Evolutionary conservation across 1,140 invertebrate species (phyloP), one percentile per base, ranked within the genome.

Genomic region (Zelostemma sp.): DNA sequence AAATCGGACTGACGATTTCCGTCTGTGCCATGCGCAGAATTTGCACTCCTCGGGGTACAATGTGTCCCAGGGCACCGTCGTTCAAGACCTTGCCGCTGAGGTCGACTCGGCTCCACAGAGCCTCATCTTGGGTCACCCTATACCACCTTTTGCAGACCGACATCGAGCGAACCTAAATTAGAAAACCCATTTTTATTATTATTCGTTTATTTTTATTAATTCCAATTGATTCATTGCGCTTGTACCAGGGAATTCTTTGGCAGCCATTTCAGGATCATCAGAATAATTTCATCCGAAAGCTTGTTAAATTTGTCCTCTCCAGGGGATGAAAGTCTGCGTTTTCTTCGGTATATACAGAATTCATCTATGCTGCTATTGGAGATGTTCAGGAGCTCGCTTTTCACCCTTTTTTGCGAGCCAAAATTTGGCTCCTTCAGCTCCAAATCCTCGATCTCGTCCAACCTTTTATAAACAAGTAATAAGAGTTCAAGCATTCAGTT

Each of bases 61-160:
- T 88, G 54, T 89, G 87, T 3, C 91, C 92, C 3, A 96, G 75
- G 0, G 90, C 88, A 12, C 90, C 90, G 15, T 88, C 85, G 16
- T 85, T 77, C 8, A 96, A 75, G 1, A 89, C 87, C 72, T 90
- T 92, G 69, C 89, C 86, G 18, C 91, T 91, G 6, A 96, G 84
- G 85, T 96, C 94, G 62, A 96, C 83, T 53, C 94, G 87, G 33
- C 89, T 89, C 95, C 95, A 97, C 2, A 97, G 82, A 1, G 89
- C 91, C 72, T 95, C 93, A 80, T 96, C 94, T 43, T 90, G 90
- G 15, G 90, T 89, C 66, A 96, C 87, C 73, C 90, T 86, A 77
- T 90, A 87, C 91, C 91, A 93, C 68, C 90, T 87, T 82, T 84
- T 88, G 74, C 88, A 89, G 8, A 84, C 84, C 16, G 82, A 63